Evolutionary conservation across 2,888 invertebrate genomes (phyloP), one percentile per base, ranked within the genome.

Genomic region (Nebria salina): DNA sequence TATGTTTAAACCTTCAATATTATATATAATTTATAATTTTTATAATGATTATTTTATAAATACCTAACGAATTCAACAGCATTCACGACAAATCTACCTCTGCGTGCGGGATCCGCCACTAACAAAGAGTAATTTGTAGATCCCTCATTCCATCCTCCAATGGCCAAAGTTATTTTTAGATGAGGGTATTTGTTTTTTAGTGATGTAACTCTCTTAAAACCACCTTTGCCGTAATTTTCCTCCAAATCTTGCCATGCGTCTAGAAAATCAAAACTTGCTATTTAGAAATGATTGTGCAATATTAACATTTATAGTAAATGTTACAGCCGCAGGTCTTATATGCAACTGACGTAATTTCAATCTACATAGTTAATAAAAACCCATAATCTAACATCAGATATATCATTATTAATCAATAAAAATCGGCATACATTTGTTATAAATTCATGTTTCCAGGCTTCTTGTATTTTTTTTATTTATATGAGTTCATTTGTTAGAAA

Each of bases 61-160:
- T 88, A 93, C 93, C 90, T 91, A 34, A 97, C 89, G 86, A 95
- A 95, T 65, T 91, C 88, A 0, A 95, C 85, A 0, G 93, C 94
- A 84, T 94, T 95, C 65, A 91, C 89, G 0, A 96, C 92, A 85
- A 97, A 97, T 74, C 89, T 90, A 2, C 89, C 89, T 75, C 97
- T 91, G 75, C 91, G 89, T 15, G 91, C 90, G 0, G 92, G 90
- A 75, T 91, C 92, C 2, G 93, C 91, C 0, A 94, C 95, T 89
- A 97, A 90, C 65, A 89, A 89, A 15, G 95, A 95, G 87, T 93
- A 95, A 84, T 93, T 93, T 4, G 89, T 87, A 0, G 96, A 96
- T 0, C 96, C 97, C 87, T 97, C 96, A 87, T 96, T 97, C 97
- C 97, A 97, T 0, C 97, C 97, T 0, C 97, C 97, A 65, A 97